Evolutionary conservation across 35 echinoderm and acorn worm genomes (phyloP), one percentile per base, ranked within the genome.

Genomic region (Acanthaster planci): DNA sequence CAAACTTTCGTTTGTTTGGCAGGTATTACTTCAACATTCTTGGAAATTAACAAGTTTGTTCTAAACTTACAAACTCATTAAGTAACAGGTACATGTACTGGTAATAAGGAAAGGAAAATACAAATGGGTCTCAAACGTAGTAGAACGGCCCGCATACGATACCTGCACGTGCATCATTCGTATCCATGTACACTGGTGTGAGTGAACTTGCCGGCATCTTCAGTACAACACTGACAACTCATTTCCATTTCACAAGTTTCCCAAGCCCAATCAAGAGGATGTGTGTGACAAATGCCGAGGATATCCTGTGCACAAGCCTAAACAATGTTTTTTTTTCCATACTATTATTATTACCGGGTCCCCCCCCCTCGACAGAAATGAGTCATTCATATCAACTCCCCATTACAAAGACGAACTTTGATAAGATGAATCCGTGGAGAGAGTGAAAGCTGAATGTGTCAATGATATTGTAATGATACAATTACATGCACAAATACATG

Each of bases 241-340:
- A 26, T 2, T 59, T 26, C 34, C 26, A 72, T 34, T 29, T 26
- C 2, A 30, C 30, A 19, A 72, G 64, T 47, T 72, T 14, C 64
- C 64, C 34, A 7, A 26, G 2, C 30, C 29, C 14, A 72, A 26
- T 59, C 64, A 29, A 72, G 10, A 72, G 64, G 64, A 72, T 72
- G 64, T 72, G 64, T 34, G 26, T 72, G 64, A 72, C 64, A 72
- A 72, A 72, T 72, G 23, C 18, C 34, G 22, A 21, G 64, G 64
- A 72, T 72, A 72, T 72, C 64, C 64, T 72, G 64, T 72, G 34
- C 64, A 72, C 2, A 29, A 34, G 18, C 14, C 22, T 34, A 72
- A 72, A n/a, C 26, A 31, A 31, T 36, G 23, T 68, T 72, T 72
- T 60, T 21, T 60, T 60, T 60, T 60, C 0, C 0, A 16, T 60